Evolutionary conservation across 1,140 invertebrate species (phyloP), one percentile per base, ranked within the genome.

Genomic region (Myzus persicae): DNA sequence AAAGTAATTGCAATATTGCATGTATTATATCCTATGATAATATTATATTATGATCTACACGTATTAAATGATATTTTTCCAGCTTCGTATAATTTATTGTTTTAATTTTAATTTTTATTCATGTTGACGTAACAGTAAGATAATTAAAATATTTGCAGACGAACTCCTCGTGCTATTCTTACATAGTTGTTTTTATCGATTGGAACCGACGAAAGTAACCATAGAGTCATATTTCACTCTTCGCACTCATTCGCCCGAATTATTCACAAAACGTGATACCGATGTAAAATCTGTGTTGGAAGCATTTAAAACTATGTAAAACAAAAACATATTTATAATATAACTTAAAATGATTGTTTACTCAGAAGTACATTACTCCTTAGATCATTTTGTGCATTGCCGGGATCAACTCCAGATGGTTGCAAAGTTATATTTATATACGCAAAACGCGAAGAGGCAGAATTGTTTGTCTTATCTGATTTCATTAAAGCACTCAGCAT

Each of bases 91-190:
- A 44, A 42, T 26, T 31, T 42, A 84, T 42, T 42, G 22, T 42
- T 5, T 84, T 11, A 84, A 0, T 5, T 24, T 31, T 84, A 84
- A 81, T 81, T 36, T 82, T 38, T 26, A 18, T n/a, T n/a, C n/a
- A 44, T 31, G 26, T 84, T 40, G 40, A 44, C 11, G 14, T 36
- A 84, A 2, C 26, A n/a, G 22, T n/a, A 48, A 54, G 59, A 67
- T 67, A 92, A 82, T 18, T 3, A 93, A 48, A 36, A 48, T 85
- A 31, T 38, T 94, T 93, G 59, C 94, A 94, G 96, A 97, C 94
- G 95, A 96, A 40, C 96, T 96, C 94, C 90, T 94, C 22, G 93
- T 94, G 38, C 38, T 94, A 42, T 94, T 94, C 84, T 93, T 94
- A 14, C 94, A 94, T 92, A 94, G 94, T 85, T 94, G 94, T 92